A percentile compares a stretch with the other conserved stretches of the same genome.
These are phyloP conservation scores for Microctonus aethiopoides DNA, from an alignment of 2,888 invertebrate species.

Conservation along the genomic window DNA sequence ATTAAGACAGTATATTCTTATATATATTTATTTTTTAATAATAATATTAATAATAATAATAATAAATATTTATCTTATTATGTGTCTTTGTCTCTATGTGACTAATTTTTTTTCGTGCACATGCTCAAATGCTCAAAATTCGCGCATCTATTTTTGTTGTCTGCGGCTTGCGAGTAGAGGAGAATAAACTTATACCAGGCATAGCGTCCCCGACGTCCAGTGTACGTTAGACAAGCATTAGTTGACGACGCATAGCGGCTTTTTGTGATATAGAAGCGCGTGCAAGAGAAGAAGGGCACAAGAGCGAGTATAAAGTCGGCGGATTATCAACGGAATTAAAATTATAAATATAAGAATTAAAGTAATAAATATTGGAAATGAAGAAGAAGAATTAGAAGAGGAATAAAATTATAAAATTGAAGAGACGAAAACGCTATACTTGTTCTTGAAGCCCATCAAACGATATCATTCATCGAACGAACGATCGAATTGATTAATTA, in stretches of 20 bases:
- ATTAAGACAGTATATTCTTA: too few species aligned
- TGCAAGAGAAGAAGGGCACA: constrained; percentile 40
- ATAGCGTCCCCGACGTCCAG: constrained; percentile 47
- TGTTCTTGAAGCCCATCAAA: constrained; percentile 50
- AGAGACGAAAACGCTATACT: constrained; percentile 23
- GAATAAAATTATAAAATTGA: constrained; percentile 26
- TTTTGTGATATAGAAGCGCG: constrained; percentile 40
- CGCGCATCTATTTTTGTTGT: constrained; percentile 58
- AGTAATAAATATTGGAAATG: constrained; percentile 23
- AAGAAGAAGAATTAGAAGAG: constrained; percentile 21
- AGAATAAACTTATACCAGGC: constrained; percentile 5
- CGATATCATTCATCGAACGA: constrained; percentile 53
- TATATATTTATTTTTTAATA: not conserved
- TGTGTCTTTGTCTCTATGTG: too few species aligned
- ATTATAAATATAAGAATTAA: constrained; percentile 14
- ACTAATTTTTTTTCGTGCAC: constrained; percentile 39
- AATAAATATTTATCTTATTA: not conserved
- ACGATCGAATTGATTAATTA: constrained; percentile 50
- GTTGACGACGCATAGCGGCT: constrained; percentile 56
- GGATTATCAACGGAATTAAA: constrained; percentile 34
- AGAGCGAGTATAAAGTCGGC: constrained; percentile 27
- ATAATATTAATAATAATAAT: too few species aligned
- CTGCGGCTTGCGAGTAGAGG: constrained; percentile 47
- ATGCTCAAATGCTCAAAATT: constrained; percentile 58
- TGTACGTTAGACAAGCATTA: constrained; percentile 64